Evolutionary conservation across 35 echinoderm and acorn worm species (phyloP).

Genomic region (Diadema setosum): DNA sequence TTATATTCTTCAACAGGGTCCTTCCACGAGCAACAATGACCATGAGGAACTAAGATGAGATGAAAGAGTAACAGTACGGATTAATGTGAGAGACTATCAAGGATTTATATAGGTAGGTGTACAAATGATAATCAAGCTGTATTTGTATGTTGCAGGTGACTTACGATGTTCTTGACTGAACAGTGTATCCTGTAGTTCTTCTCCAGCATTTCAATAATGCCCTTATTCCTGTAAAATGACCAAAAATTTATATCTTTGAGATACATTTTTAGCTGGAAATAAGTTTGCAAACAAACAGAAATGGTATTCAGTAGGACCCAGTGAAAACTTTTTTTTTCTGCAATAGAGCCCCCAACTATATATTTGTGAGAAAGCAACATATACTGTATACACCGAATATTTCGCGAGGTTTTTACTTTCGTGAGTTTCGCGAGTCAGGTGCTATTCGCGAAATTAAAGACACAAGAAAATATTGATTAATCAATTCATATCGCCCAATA

Average conservation of each 20-base stretch:
- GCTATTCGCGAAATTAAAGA: too few species aligned
- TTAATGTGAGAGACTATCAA: too few species aligned
- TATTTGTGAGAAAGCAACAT: not conserved
- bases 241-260: not conserved
- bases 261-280: not conserved
- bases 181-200: slow-evolving; percentile 99
- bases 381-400: too few species aligned
- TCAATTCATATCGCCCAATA: not conserved
- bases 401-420: too few species aligned
- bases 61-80: too few species aligned
- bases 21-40: too few species aligned
- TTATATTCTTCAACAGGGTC: too few species aligned
- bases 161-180: slow-evolving; percentile 93
- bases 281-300: not conserved
- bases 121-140: too few species aligned
- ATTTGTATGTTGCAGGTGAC: too few species aligned
- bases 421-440: too few species aligned
- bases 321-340: not conserved
- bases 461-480: not conserved
- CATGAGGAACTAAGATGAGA: too few species aligned
- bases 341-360: not conserved
- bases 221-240: slow-evolving; percentile 57
- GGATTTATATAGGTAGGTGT: too few species aligned
- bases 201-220: slow-evolving; percentile 91
- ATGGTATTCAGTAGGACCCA: not conserved